Percentiles rank a stretch among this genome's conserved stretches.
phyloP scores from a whole-genome alignment of 2,797 vertebrate genomes.

The Ctenopoma kingsleyae region DNA sequence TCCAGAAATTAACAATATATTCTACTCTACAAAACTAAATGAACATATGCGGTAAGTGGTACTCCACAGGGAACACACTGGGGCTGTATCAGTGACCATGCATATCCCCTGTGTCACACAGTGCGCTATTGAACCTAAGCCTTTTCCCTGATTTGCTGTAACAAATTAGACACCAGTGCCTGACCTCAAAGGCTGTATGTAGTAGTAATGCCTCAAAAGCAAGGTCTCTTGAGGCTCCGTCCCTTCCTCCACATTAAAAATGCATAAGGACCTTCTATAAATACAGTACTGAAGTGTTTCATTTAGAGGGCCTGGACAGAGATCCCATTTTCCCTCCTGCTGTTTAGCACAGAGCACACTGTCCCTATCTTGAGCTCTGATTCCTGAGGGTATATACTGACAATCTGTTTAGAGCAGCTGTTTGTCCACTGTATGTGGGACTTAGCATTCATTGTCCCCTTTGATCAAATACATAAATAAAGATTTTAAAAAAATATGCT shows the following conservation, averaged over 20 bases:
- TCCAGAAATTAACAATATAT: not conserved
- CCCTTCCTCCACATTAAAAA: constrained; percentile 82
- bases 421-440: constrained; percentile 20
- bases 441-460: constrained; percentile 8
- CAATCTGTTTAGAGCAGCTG: constrained; percentile 14
- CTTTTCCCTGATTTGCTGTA: constrained; percentile 20
- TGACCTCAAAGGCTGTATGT: constrained; percentile 54
- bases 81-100: constrained; percentile 10
- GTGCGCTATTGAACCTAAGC: constrained; percentile 8
- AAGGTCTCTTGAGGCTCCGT: constrained; percentile 66
- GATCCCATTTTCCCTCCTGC: constrained; percentile 58
- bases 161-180: constrained; percentile 46
- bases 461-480: constrained; percentile 25
- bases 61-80: constrained; percentile 3
- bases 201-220: constrained; percentile 60
- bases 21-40: constrained; percentile 12
- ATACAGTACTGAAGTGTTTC: constrained; percentile 81
- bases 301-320: constrained; percentile 75
- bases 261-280: constrained; percentile 83
- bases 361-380: constrained; percentile 20
- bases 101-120: constrained; percentile 11
- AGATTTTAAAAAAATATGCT: not conserved
- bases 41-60: not conserved
- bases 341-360: constrained; percentile 30
- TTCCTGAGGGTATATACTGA: constrained; percentile 29